Percentiles rank a stretch among this genome's conserved stretches.
phyloP scores from a whole-genome alignment of 2,888 invertebrate species.

The Philaethria dido region DNA sequence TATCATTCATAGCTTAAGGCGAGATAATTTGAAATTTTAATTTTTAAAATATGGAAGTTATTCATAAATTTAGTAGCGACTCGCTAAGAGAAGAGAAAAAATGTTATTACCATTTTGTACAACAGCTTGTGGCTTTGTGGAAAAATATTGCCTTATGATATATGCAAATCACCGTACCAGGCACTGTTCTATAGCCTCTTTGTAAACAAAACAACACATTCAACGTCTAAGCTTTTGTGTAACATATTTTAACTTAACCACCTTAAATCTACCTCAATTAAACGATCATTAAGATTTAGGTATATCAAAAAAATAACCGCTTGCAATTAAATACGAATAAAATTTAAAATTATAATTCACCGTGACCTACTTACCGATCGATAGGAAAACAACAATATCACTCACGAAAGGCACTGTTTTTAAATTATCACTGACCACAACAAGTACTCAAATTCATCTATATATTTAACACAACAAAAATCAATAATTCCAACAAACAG shows the following conservation, averaged over 20 bases:
- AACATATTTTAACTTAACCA: background rate
- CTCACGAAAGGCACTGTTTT: slow-evolving; percentile 67
- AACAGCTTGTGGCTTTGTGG: background rate
- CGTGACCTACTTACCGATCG: slow-evolving; percentile 57
- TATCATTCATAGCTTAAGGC: background rate
- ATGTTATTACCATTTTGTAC: background rate
- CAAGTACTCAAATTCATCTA: slow-evolving; percentile 55
- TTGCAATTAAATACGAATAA: slow-evolving; percentile 16
- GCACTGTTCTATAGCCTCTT: background rate
- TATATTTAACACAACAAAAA: slow-evolving; percentile 57
- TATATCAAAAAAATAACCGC: slow-evolving; percentile 42
- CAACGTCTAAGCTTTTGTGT: slow-evolving; percentile 23
- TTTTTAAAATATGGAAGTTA: background rate
- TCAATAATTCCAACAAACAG: slow-evolving; percentile 69
- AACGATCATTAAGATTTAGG: background rate
- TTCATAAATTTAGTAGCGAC: background rate
- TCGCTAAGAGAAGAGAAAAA: background rate
- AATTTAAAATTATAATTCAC: slow-evolving; percentile 37
- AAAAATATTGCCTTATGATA: slow-evolving; percentile 8
- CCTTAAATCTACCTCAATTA: background rate
- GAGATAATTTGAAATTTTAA: background rate
- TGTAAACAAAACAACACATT: slow-evolving; percentile 26
- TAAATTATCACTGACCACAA: slow-evolving; percentile 59
- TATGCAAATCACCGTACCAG: slow-evolving; percentile 26
- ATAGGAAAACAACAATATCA: slow-evolving; percentile 49